phyloP scores from a whole-genome alignment of 2,888 invertebrate genomes.

The Zele albiditarsus region DNA sequence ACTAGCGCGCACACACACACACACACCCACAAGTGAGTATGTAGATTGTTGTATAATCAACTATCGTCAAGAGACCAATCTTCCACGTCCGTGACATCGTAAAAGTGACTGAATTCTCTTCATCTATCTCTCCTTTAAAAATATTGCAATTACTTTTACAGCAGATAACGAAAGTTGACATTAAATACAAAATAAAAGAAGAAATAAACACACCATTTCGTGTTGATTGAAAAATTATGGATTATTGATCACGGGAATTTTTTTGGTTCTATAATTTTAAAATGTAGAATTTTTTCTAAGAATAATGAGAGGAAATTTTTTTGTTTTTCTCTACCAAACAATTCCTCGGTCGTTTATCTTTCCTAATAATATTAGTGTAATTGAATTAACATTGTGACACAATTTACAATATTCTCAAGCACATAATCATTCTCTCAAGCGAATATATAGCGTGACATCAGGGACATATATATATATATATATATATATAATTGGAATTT shows the following conservation, averaged over 20 bases:
- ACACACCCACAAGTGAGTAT: slow-evolving; percentile 39
- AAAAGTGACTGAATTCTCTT: too few relatives aligned
- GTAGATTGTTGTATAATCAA: slow-evolving; percentile 27
- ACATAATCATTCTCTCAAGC: not conserved
- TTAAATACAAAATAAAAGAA: too few relatives aligned
- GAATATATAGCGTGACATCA: not conserved
- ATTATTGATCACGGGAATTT: too few relatives aligned
- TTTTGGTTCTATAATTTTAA: too few relatives aligned
- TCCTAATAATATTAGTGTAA: slow-evolving; percentile 68
- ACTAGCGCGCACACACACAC: slow-evolving; percentile 46
- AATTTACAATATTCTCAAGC: slow-evolving; percentile 36
- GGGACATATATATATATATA: not conserved
- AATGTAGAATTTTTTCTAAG: too few relatives aligned
- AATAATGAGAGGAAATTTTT: slow-evolving; percentile 13
- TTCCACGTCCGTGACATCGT: slow-evolving; percentile 21
- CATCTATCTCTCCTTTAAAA: not conserved
- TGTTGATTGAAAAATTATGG: too few relatives aligned
- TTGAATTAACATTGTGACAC: slow-evolving; percentile 61
- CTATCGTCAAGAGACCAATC: slow-evolving; percentile 34
- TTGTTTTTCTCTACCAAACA: not conserved
- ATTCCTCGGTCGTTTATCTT: slow-evolving; percentile 42
- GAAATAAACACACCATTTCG: not conserved
- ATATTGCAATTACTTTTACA: slow-evolving; percentile 5
- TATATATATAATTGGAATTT: not conserved
- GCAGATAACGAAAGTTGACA: not conserved